Conservation (phyloP, 2,113 vertebrate species). For the Gymnorhina tibicen region DNA sequence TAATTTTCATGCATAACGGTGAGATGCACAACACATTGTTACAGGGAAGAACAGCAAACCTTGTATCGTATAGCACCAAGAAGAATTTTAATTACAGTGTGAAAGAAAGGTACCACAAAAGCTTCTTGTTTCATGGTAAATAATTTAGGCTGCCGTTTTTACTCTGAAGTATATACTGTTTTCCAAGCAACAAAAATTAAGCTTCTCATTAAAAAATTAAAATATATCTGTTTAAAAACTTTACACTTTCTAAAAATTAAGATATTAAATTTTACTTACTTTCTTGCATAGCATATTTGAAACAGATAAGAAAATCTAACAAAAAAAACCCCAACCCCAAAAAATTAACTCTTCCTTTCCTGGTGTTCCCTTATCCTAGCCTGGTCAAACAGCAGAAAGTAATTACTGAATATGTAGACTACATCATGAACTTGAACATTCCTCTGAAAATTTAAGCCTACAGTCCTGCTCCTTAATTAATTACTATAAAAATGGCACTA, state of each 20-base stretch:
- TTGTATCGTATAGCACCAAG: background rate
- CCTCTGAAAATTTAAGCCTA: background rate
- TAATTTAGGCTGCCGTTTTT: background rate
- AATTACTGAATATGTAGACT: background rate
- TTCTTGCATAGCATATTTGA: constrained; percentile 36
- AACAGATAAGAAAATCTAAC: background rate
- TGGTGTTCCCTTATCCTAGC: background rate
- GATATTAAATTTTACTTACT: background rate
- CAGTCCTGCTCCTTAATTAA: background rate
- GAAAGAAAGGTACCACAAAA: background rate
- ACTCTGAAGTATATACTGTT: background rate
- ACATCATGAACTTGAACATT: background rate
- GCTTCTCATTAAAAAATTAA: background rate
- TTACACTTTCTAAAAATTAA: background rate
- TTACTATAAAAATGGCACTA: background rate
- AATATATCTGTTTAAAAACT: background rate
- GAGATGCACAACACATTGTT: background rate
- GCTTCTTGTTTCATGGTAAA: background rate
- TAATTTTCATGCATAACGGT: background rate
- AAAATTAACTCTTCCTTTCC: background rate
- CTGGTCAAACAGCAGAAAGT: background rate
- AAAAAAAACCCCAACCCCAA: background rate
- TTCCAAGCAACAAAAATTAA: background rate
- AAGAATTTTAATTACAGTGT: background rate
- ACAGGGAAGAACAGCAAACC: background rate